A percentile compares a stretch with the other conserved stretches of the same genome.
Conservation (phyloP, 2,797 vertebrate species). For the Numenius phaeopus region DNA sequence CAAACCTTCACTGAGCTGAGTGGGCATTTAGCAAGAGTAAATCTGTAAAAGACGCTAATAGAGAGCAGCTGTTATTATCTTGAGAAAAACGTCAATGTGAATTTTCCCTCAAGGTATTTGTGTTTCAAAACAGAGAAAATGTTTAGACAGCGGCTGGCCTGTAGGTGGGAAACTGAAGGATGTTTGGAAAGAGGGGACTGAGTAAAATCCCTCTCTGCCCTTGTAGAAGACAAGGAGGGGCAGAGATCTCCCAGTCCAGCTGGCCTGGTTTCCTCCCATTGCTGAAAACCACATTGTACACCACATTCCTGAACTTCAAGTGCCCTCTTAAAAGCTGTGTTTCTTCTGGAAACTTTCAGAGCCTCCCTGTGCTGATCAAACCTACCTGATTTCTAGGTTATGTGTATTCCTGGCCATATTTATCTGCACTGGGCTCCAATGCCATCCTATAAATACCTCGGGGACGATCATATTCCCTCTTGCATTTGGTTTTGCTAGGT, state of each 20-base stretch:
- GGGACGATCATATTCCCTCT: slow-evolving; percentile 49
- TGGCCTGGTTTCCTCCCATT: neutral
- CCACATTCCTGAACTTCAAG: neutral
- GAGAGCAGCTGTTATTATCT: slow-evolving; percentile 21
- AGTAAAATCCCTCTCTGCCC: neutral
- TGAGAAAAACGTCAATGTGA: neutral
- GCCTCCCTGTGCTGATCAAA: neutral
- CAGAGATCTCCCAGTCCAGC: neutral
- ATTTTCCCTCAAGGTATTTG: neutral
- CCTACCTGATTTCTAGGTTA: slow-evolving; percentile 36
- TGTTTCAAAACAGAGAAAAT: neutral
- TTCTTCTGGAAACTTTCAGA: slow-evolving; percentile 9
- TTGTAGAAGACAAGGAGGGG: neutral
- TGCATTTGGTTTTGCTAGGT: slow-evolving; percentile 38
- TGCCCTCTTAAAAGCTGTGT: neutral
- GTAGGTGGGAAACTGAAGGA: neutral
- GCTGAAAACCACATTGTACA: neutral
- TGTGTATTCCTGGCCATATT: slow-evolving; percentile 43
- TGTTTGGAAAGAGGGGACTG: neutral
- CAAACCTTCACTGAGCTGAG: slow-evolving; percentile 3
- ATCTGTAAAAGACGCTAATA: neutral
- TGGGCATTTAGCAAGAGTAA: slow-evolving; percentile 20
- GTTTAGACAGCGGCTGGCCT: neutral
- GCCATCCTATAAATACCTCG: slow-evolving; percentile 58
- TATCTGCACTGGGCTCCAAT: slow-evolving; percentile 25